These are phyloP conservation scores for Ciconia stormi DNA, from an alignment of 2,113 vertebrate genomes.

Conservation along the genomic window DNA sequence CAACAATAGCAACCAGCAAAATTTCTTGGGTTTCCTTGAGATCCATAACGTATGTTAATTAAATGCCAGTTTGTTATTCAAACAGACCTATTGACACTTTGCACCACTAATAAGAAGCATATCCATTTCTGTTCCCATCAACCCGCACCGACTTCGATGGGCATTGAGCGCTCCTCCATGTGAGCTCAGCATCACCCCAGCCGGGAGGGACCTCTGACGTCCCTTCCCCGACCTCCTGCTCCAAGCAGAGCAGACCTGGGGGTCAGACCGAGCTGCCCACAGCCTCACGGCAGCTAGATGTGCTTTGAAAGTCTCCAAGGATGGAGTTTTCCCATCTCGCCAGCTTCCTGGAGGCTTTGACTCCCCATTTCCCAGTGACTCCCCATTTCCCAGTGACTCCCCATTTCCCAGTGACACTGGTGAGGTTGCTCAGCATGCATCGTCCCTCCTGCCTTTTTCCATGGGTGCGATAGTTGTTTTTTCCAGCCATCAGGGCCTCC, in stretches of 20 bases:
- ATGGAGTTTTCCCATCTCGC: neutral
- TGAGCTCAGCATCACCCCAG: neutral
- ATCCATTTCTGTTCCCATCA: neutral
- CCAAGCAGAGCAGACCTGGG: neutral
- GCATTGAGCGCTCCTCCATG: fast-evolving
- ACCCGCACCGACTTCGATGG: fast-evolving
- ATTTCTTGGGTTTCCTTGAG: neutral
- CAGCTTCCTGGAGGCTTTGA: neutral
- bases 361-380: neutral
- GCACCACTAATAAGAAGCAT: neutral
- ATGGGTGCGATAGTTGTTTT: fast-evolving
- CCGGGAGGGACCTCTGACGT: neutral
- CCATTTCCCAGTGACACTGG: neutral
- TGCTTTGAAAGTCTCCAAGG: neutral
- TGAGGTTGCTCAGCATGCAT: neutral
- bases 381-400: no score
- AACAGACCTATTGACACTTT: neutral
- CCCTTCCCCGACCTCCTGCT: neutral
- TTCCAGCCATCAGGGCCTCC: neutral
- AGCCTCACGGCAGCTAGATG: neutral
- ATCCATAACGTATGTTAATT: neutral
- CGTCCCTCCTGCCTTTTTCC: neutral
- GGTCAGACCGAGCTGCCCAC: neutral
- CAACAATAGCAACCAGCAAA: neutral
- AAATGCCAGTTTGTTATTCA: constrained; percentile 18